Evolutionary conservation across 2,797 vertebrate genomes (phyloP), one percentile per base, ranked within the genome.

Genomic region (Myotis daubentonii): DNA sequence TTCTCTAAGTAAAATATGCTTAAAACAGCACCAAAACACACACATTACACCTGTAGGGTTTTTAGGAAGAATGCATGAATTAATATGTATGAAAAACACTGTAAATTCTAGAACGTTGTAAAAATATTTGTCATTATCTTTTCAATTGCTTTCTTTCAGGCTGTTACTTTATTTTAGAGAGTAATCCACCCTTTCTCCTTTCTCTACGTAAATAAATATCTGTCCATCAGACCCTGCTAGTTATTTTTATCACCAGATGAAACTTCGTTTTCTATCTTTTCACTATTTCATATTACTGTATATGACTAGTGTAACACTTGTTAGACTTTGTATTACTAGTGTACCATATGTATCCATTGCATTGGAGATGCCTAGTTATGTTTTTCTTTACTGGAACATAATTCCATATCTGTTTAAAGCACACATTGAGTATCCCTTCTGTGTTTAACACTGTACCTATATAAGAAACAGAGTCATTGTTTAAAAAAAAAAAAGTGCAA

Each of bases 301-400:
- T 44, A 47, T 79, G 33, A 15, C n/a, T 9, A 79, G 71, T 49
- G 2, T 88, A 91, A 60, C 36, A 36, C 3, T 91, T 57, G 20
- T 53, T 66, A 47, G n/a, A 36, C 6, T 88, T 93, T 81, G 38
- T 41, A 44, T 94, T 49, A 33, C 47, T 6, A 87, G 13, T 71
- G 16, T 95, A 68, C 12, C 20, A 84, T 19, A 10, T 38, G 13
- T n/a, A 75, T 51, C 11, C 11, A 12, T 33, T 51, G 2, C 75
- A 13, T 9, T 78, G 22, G 55, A 72, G 30, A 62, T 84, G 13
- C 89, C 51, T 82, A 38, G 20, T 44, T 23, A 17, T 72, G 7
- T 49, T 83, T 95, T 94, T 93, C 28, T 95, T 94, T 66, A 53
- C 36, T 85, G 75, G 47, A n/a, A 79, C 5, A 57, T 53, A 75